Conservation (phyloP, 1,140 invertebrate genomes). For the Drosophila prosaltans region DNA sequence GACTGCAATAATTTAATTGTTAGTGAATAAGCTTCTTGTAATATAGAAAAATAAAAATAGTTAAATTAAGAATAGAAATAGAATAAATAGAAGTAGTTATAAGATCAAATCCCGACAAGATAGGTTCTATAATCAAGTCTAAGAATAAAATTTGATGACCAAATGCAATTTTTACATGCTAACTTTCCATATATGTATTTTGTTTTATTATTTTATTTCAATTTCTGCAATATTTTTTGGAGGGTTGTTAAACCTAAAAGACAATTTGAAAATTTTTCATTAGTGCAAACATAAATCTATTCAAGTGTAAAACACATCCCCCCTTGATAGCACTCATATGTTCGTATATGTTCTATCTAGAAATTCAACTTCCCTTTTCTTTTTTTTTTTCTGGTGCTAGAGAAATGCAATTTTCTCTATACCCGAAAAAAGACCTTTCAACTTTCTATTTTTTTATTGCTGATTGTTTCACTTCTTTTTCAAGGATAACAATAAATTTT, state of each 20-base stretch:
- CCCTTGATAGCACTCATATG: background rate
- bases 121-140: no score
- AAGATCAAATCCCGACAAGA: no score
- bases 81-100: no score
- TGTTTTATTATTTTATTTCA: no score
- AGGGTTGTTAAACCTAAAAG: background rate
- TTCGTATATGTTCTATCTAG: background rate
- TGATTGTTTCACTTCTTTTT: conserved; percentile 74
- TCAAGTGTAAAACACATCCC: conserved; percentile 18
- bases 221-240: background rate
- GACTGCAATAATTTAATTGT: no score
- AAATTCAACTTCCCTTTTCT: conserved; percentile 1
- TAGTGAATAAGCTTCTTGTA: no score
- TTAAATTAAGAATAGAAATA: no score
- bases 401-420: conserved; percentile 10
- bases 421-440: conserved; percentile 15
- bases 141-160: no score
- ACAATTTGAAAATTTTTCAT: background rate
- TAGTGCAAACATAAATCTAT: background rate
- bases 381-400: conserved; percentile 1
- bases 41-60: no score
- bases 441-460: conserved; percentile 69
- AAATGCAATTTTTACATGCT: no score
- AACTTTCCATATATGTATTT: no score
- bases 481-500: conserved; percentile 78